Base-by-base conservation (phyloP, 1,140 invertebrate genomes). In the Zaprionus davidi region DNA sequence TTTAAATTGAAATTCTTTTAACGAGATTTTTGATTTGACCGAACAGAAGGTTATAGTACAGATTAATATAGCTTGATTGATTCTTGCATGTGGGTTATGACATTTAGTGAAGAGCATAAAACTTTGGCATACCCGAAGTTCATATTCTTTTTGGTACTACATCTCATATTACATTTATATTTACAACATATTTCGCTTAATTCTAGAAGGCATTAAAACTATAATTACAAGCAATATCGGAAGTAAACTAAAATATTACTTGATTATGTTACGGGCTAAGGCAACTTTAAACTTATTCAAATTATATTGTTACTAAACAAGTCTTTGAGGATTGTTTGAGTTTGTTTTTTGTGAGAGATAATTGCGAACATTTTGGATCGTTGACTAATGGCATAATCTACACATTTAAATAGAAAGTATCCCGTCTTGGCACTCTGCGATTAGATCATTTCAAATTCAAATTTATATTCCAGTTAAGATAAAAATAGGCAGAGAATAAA, bases 71-170 rank as follows among this genome's bases (percentile, higher is more conserved):
- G 41, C 41, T 44, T 44, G 24, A 57, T 56, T 62, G 62, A 58
- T 76, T 71, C 49, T 49, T 57, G 46, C 22, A 49, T 65, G 41
- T 28, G 46, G 71, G 36, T 51, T 51, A 51, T 24, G 63, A 83
- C 69, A 77, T 62, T 79, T 63, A 62, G 78, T 81, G 81, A 81
- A 87, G 80, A 83, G 80, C 68, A 57, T 76, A 68, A 28, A 57
- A 79, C 69, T 72, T 76, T 73, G 79, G 73, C 74, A 58, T 67
- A 26, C 69, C 65, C 71, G 53, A 79, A 68, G 71, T 67, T 67
- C 51, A 51, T 13, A 62, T 68, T 56, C 58, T 63, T 70, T 79
- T 41, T 60, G 26, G 65, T 74, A 53, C 62, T 63, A 66, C 36
- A 26, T 51, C 11, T 46, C n/a, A 46, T 46, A 24, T 55, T 66